Conservation (phyloP, 1,140 invertebrate genomes). For the Drosophila murphyi region DNA sequence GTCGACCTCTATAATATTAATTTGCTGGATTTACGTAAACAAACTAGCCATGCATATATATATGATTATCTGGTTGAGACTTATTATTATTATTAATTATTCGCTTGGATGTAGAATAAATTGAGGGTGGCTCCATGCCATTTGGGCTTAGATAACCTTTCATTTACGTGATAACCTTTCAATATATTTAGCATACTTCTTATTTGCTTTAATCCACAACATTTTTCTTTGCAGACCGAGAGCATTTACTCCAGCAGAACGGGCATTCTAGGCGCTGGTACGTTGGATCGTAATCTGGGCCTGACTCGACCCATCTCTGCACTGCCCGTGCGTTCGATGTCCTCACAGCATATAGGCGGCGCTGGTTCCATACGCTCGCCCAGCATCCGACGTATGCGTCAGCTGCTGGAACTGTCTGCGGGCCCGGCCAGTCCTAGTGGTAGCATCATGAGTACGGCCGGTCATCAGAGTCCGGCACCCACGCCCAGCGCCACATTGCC, state of each 20-base stretch:
- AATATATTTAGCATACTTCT: neutral
- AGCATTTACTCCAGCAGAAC: slow-evolving; percentile 86
- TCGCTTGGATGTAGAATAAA: too few relatives aligned
- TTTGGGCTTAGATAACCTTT: too few relatives aligned
- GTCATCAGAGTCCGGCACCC: slow-evolving; percentile 88
- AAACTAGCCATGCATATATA: too few relatives aligned
- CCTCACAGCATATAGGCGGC: slow-evolving; percentile 88
- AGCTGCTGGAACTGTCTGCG: slow-evolving; percentile 90
- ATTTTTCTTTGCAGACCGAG: slow-evolving; percentile 86
- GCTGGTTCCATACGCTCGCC: slow-evolving; percentile 87
- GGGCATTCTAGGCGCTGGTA: slow-evolving; percentile 85
- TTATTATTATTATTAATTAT: too few relatives aligned
- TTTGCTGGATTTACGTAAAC: too few relatives aligned
- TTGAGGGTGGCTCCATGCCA: too few relatives aligned
- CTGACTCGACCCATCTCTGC: slow-evolving; percentile 80
- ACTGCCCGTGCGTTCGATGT: slow-evolving; percentile 88
- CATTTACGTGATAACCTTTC: too few relatives aligned
- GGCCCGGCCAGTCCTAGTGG: slow-evolving; percentile 85
- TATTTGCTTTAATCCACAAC: neutral
- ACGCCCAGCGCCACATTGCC: slow-evolving; percentile 91
- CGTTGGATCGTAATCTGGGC: slow-evolving; percentile 86
- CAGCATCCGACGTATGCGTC: slow-evolving; percentile 91
- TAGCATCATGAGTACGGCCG: slow-evolving; percentile 85
- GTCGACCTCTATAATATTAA: too few relatives aligned
- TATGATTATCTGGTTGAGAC: too few relatives aligned